A percentile compares a stretch with the other conserved stretches of the same genome.
Conservation (phyloP, 2,888 invertebrate species). For the Phania funesta region DNA sequence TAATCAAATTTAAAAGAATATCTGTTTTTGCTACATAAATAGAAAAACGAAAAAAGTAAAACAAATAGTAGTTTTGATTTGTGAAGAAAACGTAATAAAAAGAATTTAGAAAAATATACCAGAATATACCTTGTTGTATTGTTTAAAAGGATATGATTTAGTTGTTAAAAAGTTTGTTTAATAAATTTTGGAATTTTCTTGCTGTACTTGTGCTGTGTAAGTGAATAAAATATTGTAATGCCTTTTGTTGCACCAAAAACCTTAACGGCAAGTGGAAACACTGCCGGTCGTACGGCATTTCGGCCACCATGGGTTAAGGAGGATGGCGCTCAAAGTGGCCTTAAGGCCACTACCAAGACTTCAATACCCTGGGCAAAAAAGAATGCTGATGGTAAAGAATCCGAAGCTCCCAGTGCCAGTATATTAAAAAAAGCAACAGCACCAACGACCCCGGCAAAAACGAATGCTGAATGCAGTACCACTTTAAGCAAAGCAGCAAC, state of each 20-base stretch:
- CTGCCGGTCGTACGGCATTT: conserved; percentile 82
- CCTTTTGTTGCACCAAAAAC: conserved; percentile 78
- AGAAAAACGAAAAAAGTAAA: too few relatives aligned
- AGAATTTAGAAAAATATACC: conserved; percentile 1
- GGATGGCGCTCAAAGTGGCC: conserved; percentile 79
- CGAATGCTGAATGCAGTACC: conserved; percentile 57
- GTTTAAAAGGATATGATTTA: conserved; percentile 43
- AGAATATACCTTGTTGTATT: conserved; percentile 4
- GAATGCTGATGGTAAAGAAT: conserved; percentile 67
- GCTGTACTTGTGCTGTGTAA: neutral
- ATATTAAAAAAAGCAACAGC: conserved; percentile 56
- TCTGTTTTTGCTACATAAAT: too few relatives aligned
- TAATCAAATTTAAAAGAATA: too few relatives aligned
- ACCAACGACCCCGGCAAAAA: conserved; percentile 69
- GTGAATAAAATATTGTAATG: conserved; percentile 72
- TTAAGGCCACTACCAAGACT: conserved; percentile 73
- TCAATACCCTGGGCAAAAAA: conserved; percentile 82
- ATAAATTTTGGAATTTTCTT: conserved; percentile 8
- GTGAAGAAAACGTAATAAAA: too few relatives aligned
- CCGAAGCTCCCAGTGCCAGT: conserved; percentile 65
- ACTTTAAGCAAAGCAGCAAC: conserved; percentile 69
- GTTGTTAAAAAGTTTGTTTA: conserved; percentile 20
- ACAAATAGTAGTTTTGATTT: too few relatives aligned
- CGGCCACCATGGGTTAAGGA: conserved; percentile 87
- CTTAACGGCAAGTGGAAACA: conserved; percentile 70